Percentiles rank a stretch among this genome's conserved stretches.
phyloP scores from a whole-genome alignment of 2,113 vertebrate species.

The Corythoichthys intestinalis region DNA sequence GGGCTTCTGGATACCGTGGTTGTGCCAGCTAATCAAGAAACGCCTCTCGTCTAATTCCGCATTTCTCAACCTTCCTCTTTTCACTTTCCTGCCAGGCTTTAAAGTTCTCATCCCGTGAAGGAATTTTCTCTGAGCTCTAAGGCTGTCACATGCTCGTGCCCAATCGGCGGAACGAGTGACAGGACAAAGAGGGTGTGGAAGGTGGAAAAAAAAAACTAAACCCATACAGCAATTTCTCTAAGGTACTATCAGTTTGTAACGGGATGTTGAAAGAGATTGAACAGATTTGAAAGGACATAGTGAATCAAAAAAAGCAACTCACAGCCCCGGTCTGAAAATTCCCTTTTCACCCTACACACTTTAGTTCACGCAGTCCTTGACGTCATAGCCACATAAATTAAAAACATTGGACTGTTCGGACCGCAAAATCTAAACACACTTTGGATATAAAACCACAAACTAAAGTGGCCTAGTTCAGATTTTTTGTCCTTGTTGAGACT shows the following conservation, averaged over 20 bases:
- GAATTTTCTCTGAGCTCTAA: constrained; percentile 60
- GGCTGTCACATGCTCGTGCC: constrained; percentile 62
- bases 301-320: too few relatives aligned
- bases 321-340: too few relatives aligned
- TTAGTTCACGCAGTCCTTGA: too few relatives aligned
- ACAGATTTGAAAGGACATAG: not conserved
- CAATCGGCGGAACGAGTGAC: constrained; percentile 48
- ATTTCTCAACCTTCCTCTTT: constrained; percentile 41
- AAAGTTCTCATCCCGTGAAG: constrained; percentile 49
- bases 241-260: not conserved
- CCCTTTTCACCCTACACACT: too few relatives aligned
- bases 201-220: not conserved
- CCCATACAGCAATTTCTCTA: not conserved
- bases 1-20: constrained; percentile 16
- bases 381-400: too few relatives aligned
- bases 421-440: too few relatives aligned
- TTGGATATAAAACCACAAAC: too few relatives aligned
- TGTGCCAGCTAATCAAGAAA: not conserved
- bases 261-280: not conserved
- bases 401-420: too few relatives aligned
- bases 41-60: not conserved
- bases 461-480: too few relatives aligned
- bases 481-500: too few relatives aligned
- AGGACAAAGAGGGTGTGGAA: constrained; percentile 31
- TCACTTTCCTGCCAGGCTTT: constrained; percentile 17